Evolutionary conservation across 2,888 invertebrate species (phyloP), one percentile per base, ranked within the genome.

Genomic region (Mactromeris polynyma): DNA sequence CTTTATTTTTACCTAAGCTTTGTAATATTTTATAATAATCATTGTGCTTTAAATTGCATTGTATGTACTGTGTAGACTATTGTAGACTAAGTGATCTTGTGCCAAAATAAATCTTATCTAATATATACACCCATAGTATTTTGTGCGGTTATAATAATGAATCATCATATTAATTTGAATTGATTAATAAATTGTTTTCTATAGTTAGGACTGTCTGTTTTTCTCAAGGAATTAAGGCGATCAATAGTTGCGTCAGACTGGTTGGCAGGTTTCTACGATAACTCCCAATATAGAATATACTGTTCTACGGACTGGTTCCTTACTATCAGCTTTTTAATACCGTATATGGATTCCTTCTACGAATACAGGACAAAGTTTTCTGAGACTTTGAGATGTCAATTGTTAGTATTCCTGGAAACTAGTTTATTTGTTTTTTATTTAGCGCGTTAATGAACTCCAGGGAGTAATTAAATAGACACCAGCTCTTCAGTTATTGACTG

Each of bases 401-500:
- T 17, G 7, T 21, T 7, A 58, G 9, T n/a, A 9, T 7, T 58
- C 19, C n/a, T 58, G 73, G 73, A 73, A 36, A 33, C 73, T 33
- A 36, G 3, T 73, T 33, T 14, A 33, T 73, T 73, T 33, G 73
- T 73, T 73, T 73, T 73, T 73, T 73, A 36, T 73, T 36, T 33
- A 19, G 73, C 11, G 36, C 36, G 73, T 33, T 73, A 73, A 73
- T 73, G 36, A 73, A 73, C 73, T 33, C 33, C 19, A 33, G 36
- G 33, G 36, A 36, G 19, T 73, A 19, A 36, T 73, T 26, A 36
- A 73, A 73, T 33, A 73, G 73, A 73, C 26, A 33, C 33, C 33
- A 36, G 36, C 36, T 36, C 33, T 73, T 73, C 17, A 73, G 73
- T 36, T 73, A 73, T 73, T 73, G 73, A 73, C 36, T 33, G 73